phyloP scores from a whole-genome alignment of 2,113 vertebrate genomes.

The Ivindomyrus marchei region DNA sequence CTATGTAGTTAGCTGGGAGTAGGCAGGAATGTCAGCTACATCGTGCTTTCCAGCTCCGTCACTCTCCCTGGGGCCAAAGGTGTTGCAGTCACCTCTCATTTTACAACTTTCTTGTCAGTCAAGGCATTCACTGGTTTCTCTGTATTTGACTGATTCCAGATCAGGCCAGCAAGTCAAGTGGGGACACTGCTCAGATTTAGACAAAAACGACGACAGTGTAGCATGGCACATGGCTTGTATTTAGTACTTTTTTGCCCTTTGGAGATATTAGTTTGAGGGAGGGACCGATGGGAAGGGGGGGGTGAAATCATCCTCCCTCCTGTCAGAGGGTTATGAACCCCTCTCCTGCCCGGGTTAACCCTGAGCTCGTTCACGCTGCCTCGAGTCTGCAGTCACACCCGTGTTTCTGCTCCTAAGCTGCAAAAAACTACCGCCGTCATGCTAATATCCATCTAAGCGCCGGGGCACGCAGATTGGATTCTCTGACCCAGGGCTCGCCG shows the following conservation, averaged over 20 bases:
- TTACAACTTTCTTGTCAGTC: not conserved
- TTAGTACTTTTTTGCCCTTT: not conserved
- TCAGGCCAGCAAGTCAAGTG: not conserved
- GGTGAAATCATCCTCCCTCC: not conserved
- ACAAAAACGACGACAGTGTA: not conserved
- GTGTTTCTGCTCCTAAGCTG: not conserved
- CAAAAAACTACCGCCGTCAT: not conserved
- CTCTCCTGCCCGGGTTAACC: not conserved
- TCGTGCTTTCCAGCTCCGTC: not conserved
- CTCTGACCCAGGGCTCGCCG: not conserved
- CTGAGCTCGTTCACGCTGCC: not conserved
- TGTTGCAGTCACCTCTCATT: not conserved
- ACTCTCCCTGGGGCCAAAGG: not conserved
- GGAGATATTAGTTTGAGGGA: not conserved
- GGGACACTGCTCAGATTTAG: not conserved
- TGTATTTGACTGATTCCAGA: not conserved
- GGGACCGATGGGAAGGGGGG: not conserved
- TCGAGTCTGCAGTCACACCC: not conserved
- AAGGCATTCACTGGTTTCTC: not conserved
- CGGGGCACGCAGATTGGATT: conserved; percentile 16
- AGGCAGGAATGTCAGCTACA: not conserved
- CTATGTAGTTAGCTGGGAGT: no score
- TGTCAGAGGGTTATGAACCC: not conserved
- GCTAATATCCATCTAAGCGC: not conserved
- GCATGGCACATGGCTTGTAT: not conserved